Conservation (phyloP, 2,797 vertebrate species). For the Petrocephalus sullivani region DNA sequence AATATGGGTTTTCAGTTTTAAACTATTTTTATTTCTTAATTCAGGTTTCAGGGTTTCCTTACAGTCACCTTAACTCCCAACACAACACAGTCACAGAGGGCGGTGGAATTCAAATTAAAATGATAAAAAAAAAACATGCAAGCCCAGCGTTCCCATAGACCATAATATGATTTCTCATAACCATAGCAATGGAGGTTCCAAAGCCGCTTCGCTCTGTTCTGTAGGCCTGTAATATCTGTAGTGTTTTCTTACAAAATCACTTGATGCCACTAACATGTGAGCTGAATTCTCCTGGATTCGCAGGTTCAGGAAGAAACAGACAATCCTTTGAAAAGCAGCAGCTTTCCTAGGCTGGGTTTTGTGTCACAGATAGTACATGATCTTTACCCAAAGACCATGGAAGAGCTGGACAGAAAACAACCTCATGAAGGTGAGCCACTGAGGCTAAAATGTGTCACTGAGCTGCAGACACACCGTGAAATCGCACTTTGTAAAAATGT, state of each 20-base stretch:
- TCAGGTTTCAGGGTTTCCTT: slow-evolving; percentile 44
- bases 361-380: neutral
- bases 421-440: neutral
- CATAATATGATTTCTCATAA: slow-evolving; percentile 18
- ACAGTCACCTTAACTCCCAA: slow-evolving; percentile 40
- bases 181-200: slow-evolving; percentile 42
- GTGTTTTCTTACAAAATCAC: neutral
- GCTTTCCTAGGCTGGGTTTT: neutral
- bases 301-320: neutral
- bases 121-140: slow-evolving; percentile 3
- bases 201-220: neutral
- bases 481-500: neutral
- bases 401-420: neutral
- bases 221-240: neutral
- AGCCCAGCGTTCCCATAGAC: slow-evolving; percentile 7
- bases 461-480: neutral
- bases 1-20: slow-evolving; percentile 20
- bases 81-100: slow-evolving; percentile 43
- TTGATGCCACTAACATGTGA: neutral
- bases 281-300: neutral
- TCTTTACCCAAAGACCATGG: neutral
- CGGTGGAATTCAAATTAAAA: slow-evolving; percentile 35
- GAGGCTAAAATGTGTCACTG: neutral
- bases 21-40: slow-evolving; percentile 51
- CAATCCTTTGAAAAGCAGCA: neutral